Conservation (phyloP, 1,140 invertebrate species). For the Apocrypta bakeri region DNA sequence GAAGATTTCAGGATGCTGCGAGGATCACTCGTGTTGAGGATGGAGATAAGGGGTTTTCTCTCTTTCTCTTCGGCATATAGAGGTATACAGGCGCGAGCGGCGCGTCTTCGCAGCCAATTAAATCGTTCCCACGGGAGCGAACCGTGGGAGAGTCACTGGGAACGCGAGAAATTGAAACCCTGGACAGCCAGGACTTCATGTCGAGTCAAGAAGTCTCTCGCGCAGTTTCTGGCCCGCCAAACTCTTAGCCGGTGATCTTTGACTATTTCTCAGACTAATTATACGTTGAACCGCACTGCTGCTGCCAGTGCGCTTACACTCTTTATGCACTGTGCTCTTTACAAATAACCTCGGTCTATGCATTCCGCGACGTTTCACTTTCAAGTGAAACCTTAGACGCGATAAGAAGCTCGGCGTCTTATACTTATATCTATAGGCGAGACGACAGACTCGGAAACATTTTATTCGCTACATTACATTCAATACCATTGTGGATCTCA, state of each 20-base stretch:
- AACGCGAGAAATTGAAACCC: constrained; percentile 61
- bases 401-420: not conserved
- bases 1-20: not conserved
- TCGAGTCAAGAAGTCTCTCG: constrained; percentile 54
- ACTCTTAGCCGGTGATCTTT: not conserved
- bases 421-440: no score
- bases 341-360: not conserved
- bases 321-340: constrained; percentile 4
- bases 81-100: constrained; percentile 4
- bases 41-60: not conserved
- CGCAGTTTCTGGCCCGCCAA: not conserved
- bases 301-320: not conserved
- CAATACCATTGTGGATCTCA: no score
- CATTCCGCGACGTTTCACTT: constrained; percentile 2
- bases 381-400: not conserved
- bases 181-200: constrained; percentile 57
- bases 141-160: constrained; percentile 66
- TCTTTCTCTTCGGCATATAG: not conserved
- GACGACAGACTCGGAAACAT: no score
- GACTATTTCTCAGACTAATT: constrained; percentile 26
- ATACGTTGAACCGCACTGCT: not conserved
- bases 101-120: constrained; percentile 58
- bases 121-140: constrained; percentile 66
- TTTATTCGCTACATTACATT: no score
- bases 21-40: not conserved